Conservation (phyloP, 2,888 invertebrate genomes). For the Plemyria rubiginata region DNA sequence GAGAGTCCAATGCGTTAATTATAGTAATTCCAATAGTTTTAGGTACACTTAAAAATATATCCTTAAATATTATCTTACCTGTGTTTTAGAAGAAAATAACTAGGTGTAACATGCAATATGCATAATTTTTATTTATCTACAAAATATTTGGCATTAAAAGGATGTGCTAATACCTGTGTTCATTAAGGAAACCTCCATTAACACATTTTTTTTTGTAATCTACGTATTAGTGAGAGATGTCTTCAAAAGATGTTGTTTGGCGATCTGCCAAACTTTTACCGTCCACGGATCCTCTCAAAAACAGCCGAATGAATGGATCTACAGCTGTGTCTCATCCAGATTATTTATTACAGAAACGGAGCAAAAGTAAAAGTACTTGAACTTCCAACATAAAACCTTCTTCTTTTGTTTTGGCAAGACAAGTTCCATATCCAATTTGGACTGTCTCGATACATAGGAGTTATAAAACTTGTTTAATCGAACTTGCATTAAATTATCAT, state of each 20-base stretch:
- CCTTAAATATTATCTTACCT: too few relatives aligned
- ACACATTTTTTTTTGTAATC: slow-evolving; percentile 47
- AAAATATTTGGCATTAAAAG: slow-evolving; percentile 6
- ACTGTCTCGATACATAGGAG: not conserved
- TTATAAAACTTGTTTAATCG: not conserved
- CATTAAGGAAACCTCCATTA: slow-evolving; percentile 56
- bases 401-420: not conserved
- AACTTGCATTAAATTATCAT: not conserved
- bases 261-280: slow-evolving; percentile 56
- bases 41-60: too few relatives aligned
- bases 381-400: not conserved
- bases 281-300: slow-evolving; percentile 32
- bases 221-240: slow-evolving; percentile 56
- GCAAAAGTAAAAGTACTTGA: slow-evolving; percentile 6
- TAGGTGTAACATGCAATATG: too few relatives aligned
- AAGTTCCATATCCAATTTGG: not conserved
- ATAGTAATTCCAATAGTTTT: too few relatives aligned
- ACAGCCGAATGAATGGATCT: slow-evolving; percentile 37
- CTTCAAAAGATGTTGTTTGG: slow-evolving; percentile 59
- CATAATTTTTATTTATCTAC: not conserved
- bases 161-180: slow-evolving; percentile 25
- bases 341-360: slow-evolving; percentile 17
- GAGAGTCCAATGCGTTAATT: too few relatives aligned
- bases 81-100: too few relatives aligned
- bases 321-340: slow-evolving; percentile 18